Conservation (phyloP, 2,888 invertebrate genomes). For the Heteropelma amictum region DNA sequence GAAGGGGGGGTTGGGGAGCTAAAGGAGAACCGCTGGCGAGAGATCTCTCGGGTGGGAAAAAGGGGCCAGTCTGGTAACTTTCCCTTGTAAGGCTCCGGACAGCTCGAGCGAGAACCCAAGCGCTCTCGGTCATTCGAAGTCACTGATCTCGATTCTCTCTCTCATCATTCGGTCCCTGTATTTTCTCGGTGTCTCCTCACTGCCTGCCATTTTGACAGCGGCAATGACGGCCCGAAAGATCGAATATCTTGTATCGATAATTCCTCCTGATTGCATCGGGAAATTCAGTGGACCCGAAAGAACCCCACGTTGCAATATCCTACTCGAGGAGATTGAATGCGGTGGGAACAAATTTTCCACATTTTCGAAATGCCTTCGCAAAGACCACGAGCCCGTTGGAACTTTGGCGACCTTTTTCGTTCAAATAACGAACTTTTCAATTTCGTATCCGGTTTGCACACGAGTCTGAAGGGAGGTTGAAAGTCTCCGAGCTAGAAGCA, state of each 20-base stretch:
- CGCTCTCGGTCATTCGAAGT: constrained; percentile 55
- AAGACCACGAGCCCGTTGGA: no score
- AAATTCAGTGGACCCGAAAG: no score
- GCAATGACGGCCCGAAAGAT: background rate
- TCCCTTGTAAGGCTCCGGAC: constrained; percentile 55
- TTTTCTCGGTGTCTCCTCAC: constrained; percentile 22
- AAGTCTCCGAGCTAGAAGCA: no score
- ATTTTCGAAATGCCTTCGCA: no score
- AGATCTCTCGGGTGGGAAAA: constrained; percentile 52
- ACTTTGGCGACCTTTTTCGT: no score
- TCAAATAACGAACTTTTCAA: no score
- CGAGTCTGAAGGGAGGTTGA: no score
- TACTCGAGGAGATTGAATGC: no score
- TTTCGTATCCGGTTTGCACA: no score
- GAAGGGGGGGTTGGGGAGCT: constrained; percentile 40
- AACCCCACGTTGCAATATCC: no score
- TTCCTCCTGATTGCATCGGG: no score
- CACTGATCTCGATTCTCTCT: constrained; percentile 55
- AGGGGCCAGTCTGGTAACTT: constrained; percentile 56
- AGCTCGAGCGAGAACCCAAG: constrained; percentile 40
- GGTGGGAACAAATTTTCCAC: no score
- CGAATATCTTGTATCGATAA: background rate
- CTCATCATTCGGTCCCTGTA: constrained; percentile 24
- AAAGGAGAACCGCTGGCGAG: constrained; percentile 35
- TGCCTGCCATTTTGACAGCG: background rate